Evolutionary conservation across 35 echinoderm and acorn worm genomes (phyloP).

Genomic region (Heliocidaris erythrogramma): DNA sequence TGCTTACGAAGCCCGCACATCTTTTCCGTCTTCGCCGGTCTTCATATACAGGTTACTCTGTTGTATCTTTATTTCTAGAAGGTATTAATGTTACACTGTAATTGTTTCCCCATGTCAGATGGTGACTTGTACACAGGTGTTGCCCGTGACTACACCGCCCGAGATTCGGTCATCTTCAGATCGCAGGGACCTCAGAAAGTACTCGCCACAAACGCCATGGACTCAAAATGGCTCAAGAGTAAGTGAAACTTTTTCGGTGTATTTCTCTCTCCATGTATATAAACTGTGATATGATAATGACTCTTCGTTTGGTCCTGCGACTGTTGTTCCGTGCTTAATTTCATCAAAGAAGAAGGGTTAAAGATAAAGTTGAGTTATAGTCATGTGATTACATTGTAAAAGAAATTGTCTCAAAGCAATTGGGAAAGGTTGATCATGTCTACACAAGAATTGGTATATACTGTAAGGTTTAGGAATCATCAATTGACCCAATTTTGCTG

Average conservation of each 20-base stretch:
- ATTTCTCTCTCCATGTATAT: not conserved
- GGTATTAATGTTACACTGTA: not conserved
- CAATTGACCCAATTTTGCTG: too few relatives aligned
- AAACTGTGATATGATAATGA: not conserved
- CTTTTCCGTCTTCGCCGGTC: not conserved
- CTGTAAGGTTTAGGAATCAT: too few relatives aligned
- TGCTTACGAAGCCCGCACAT: not conserved
- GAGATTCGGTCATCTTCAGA: conserved; percentile 74
- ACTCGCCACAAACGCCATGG: conserved; percentile 56
- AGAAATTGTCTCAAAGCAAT: too few relatives aligned
- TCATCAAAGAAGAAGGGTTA: not conserved
- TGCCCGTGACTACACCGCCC: conserved; percentile 65
- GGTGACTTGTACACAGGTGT: conserved; percentile 75
- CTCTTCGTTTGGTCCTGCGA: not conserved
- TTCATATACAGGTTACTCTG: too few relatives aligned
- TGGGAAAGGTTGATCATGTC: too few relatives aligned
- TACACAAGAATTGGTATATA: too few relatives aligned
- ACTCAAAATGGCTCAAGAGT: conserved; percentile 92
- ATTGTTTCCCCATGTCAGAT: conserved; percentile 48
- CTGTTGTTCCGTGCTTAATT: not conserved
- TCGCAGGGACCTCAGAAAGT: conserved; percentile 33
- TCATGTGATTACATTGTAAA: too few relatives aligned
- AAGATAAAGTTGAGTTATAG: too few relatives aligned
- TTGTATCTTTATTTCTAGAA: not conserved
- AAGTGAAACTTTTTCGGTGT: not conserved